A percentile compares a stretch with the other conserved stretches of the same genome.
These are phyloP conservation scores for Mixornis gularis DNA, from an alignment of 2,113 vertebrate species.

Conservation along the genomic window DNA sequence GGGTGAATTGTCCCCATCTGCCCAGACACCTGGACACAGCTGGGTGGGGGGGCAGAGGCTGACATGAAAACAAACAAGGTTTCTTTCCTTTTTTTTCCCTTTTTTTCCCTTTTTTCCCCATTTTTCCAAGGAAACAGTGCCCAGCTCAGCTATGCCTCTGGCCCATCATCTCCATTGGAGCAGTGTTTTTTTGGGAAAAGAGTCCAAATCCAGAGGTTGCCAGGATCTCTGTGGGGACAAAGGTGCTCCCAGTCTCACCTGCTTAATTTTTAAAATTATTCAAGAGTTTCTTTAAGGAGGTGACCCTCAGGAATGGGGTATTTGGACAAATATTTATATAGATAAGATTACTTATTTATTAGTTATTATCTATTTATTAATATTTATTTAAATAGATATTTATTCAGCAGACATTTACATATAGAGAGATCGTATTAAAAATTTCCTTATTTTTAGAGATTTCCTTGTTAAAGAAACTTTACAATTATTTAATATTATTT, in stretches of 20 bases:
- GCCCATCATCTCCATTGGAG: neutral
- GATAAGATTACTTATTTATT: neutral
- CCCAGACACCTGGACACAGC: neutral
- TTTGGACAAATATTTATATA: neutral
- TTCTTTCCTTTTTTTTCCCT: rapidly evolving
- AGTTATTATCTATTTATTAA: neutral
- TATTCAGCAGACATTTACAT: neutral
- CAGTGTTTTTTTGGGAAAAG: neutral
- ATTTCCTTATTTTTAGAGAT: no score
- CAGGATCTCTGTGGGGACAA: neutral
- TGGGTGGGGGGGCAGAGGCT: no score
- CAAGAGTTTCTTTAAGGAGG: no score
- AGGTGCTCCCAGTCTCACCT: neutral
- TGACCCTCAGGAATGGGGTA: neutral
- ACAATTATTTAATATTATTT: no score
- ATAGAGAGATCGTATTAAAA: no score
- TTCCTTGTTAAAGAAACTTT: neutral
- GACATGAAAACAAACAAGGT: neutral
- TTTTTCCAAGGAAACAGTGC: neutral
- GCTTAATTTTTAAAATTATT: neutral
- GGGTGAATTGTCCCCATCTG: neutral
- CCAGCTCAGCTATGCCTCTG: neutral
- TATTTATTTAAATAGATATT: neutral
- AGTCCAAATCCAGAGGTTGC: neutral
- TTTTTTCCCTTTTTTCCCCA: rapidly evolving